phyloP scores from a whole-genome alignment of 2,888 invertebrate genomes.

The Dorcus hopei region DNA sequence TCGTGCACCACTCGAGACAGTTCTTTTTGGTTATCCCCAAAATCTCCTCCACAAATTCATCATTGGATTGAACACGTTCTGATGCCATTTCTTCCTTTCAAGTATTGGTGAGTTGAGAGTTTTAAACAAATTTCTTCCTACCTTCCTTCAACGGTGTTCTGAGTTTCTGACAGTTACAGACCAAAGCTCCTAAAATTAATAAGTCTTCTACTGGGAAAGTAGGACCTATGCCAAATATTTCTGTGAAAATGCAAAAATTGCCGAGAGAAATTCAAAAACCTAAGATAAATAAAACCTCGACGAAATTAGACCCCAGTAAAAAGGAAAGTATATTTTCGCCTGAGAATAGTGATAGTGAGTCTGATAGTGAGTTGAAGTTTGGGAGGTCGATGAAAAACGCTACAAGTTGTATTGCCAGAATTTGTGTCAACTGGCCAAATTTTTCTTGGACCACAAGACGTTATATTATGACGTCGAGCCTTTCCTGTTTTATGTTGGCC shows the following conservation, averaged over 20 bases:
- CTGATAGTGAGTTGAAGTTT: conserved; percentile 63
- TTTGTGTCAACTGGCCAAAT: conserved; percentile 93
- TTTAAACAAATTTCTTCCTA: too few species aligned
- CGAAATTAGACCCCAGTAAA: conserved; percentile 48
- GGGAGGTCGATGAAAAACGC: conserved; percentile 91
- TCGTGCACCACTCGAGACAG: too few species aligned
- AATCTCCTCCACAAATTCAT: too few species aligned
- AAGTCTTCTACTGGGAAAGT: background rate
- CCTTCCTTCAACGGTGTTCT: too few species aligned
- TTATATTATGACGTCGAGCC: conserved; percentile 98
- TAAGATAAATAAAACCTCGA: conserved; percentile 5
- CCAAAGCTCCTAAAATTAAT: conserved; percentile 12
- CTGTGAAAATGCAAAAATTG: conserved; percentile 23
- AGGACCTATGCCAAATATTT: conserved; percentile 10
- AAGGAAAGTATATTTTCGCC: conserved; percentile 82
- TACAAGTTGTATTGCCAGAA: conserved; percentile 97
- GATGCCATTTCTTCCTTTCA: too few species aligned
- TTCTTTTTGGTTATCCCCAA: too few species aligned
- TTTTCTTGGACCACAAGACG: conserved; percentile 98
- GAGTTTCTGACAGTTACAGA: too few species aligned
- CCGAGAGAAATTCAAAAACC: conserved; percentile 9
- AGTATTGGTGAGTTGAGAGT: too few species aligned
- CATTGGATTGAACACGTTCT: too few species aligned
- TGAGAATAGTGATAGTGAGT: conserved; percentile 77
- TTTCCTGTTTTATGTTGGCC: conserved; percentile 96